Percentiles rank a stretch among this genome's conserved stretches.
Evolutionary conservation across 2,888 invertebrate species (phyloP).

Genomic region (Drosophila macrospina): DNA sequence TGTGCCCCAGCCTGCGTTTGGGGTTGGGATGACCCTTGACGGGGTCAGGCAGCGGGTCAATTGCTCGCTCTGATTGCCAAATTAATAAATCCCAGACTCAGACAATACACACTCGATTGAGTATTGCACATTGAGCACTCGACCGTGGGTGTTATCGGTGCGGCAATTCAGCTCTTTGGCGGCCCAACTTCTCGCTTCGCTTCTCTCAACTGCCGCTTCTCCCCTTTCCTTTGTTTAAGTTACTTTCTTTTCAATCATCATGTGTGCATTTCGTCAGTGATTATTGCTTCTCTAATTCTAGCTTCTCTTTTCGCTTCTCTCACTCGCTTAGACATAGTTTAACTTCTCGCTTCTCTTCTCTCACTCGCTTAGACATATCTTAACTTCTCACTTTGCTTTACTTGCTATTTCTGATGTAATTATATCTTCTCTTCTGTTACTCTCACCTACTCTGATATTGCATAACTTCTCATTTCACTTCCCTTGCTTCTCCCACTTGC

Average conservation of each 20-base stretch:
- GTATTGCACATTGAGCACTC: neutral
- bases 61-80: conserved; percentile 1
- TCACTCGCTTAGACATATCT: neutral
- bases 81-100: conserved; percentile 2
- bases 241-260: no score
- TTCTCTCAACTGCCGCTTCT: neutral
- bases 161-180: neutral
- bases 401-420: no score
- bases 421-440: no score
- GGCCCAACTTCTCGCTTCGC: neutral
- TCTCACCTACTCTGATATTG: neutral
- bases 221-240: neutral
- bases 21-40: no score
- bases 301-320: no score
- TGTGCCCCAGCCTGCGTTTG: no score
- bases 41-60: conserved; percentile 26
- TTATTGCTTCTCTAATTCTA: no score
- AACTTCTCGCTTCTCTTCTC: neutral
- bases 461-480: neutral
- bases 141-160: neutral
- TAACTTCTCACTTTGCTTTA: neutral
- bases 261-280: no score
- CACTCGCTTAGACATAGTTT: no score
- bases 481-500: neutral
- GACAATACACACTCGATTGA: neutral